Conservation (phyloP, 2,888 invertebrate species). For the Acrobasis repandana region DNA sequence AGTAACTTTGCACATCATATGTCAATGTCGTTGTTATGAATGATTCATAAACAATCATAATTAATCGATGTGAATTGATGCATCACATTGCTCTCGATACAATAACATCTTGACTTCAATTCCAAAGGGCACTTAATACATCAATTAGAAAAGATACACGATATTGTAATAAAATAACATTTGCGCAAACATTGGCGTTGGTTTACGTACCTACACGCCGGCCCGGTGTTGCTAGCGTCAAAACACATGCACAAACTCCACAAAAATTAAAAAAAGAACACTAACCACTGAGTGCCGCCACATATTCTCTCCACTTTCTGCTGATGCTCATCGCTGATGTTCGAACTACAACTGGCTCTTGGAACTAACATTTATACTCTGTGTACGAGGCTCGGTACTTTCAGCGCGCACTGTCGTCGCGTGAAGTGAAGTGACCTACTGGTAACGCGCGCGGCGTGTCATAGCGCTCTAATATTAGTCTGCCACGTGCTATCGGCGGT, state of each 20-base stretch:
- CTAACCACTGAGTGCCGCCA: constrained; percentile 77
- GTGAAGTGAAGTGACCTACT: constrained; percentile 45
- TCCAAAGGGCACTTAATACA: constrained; percentile 6
- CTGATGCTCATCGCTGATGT: constrained; percentile 66
- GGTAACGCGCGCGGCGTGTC: constrained; percentile 47
- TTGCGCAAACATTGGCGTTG: constrained; percentile 28
- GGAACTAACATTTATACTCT: constrained; percentile 72
- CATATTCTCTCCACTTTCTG: constrained; percentile 77
- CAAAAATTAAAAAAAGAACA: constrained; percentile 40
- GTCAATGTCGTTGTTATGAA: background rate
- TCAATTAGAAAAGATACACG: constrained; percentile 1
- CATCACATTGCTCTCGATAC: background rate
- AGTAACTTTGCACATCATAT: background rate
- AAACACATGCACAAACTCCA: background rate
- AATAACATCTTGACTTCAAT: constrained; percentile 17
- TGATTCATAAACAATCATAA: constrained; percentile 2
- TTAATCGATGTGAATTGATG: constrained; percentile 2
- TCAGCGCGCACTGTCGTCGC: constrained; percentile 53
- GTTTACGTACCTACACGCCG: constrained; percentile 31
- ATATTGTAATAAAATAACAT: constrained; percentile 20
- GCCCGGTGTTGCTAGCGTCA: constrained; percentile 38
- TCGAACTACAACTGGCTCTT: constrained; percentile 55
- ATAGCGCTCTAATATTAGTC: constrained; percentile 67
- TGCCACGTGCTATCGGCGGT: constrained; percentile 72
- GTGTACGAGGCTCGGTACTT: constrained; percentile 44